Base-by-base conservation (phyloP, 2,888 invertebrate species). In the Cryptophagus acutangulus region DNA sequence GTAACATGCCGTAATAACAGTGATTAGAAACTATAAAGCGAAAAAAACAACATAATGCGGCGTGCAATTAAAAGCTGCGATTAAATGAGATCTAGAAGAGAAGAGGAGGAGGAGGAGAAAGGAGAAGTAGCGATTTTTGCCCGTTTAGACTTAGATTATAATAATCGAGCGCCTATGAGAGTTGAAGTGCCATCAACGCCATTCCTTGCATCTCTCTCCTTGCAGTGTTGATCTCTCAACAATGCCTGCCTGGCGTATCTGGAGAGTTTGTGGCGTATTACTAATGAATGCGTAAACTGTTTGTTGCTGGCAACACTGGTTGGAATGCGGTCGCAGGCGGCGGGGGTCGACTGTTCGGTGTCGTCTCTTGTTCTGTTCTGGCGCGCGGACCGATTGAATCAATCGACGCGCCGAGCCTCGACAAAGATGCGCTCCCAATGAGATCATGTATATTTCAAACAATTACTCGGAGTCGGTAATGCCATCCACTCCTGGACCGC, bases 251-350 rank as follows among this genome's bases (percentile, higher is more conserved):
- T n/a, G n/a, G n/a, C n/a, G n/a, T n/a, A n/a, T n/a, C n/a, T n/a
- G n/a, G n/a, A 49, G 52, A 45, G 46, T 51, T 58, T 55, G 65
- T 62, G 63, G 62, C 61, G 59, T 63, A 65, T 64, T 61, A 64
- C 65, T 66, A 67, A 68, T 68, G 67, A 68, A 68, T 68, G 66
- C 65, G 68, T 68, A 68, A 68, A 67, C 64, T 66, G 66, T 65
- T 63, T 63, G 63, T 66, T 65, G 61, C 59, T 65, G 67, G 67
- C 67, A 67, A 67, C 67, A 62, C 66, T 64, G 66, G 62, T 65
- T 61, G 67, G 67, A 68, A 69, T 69, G 72, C 69, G 70, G 65
- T 68, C 69, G 68, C 63, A 69, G 70, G 71, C 70, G 71, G 71
- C 67, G 70, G 71, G 70, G 73, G 72, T 71, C 69, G 58, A 71